Base-by-base conservation (phyloP, 2,797 vertebrate genomes). In the Gallinago solitaria region DNA sequence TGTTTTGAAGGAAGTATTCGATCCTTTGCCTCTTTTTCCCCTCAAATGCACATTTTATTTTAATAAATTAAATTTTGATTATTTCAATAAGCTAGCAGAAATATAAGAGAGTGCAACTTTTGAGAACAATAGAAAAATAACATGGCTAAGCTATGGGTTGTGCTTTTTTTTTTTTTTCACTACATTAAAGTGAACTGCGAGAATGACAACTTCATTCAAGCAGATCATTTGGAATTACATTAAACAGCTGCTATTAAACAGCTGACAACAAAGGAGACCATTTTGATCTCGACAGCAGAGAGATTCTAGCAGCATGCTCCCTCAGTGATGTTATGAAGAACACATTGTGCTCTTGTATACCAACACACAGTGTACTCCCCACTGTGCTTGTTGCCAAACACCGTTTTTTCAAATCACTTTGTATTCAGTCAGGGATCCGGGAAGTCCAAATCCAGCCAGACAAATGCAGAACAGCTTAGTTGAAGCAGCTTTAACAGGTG, bases 401-500 rank as follows among this genome's bases (percentile, higher is more conserved):
- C 93, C 12, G 89, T 80, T 93, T 97, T 97, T 95, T 97, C 95
- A 97, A 95, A 97, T 97, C 98, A 97, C 97, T 97, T 96, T 97
- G 97, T 98, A 95, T 98, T 98, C 97, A 96, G 96, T 95, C 97
- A 94, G 96, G 95, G 96, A 96, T 96, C 97, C 87, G 69, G 97
- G 97, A 98, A 98, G 96, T 97, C 97, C 97, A 97, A 98, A 98
- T 97, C 96, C 97, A 97, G 97, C 98, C 97, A 97, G 98, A 96
- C 96, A 97, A 96, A 97, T 97, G 97, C 98, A 98, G 98, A 98
- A 94, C 81, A 91, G 98, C 98, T 98, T 97, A 98, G 97, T 97
- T 94, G 97, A 98, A 97, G 97, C 98, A 95, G 98, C 97, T 98
- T 97, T 97, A 97, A 97, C 98, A 98, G 98, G 98, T 98, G 98